A percentile compares a stretch with the other conserved stretches of the same genome.
Conservation (phyloP, 2,888 invertebrate genomes). For the Drosophila mimetica region DNA sequence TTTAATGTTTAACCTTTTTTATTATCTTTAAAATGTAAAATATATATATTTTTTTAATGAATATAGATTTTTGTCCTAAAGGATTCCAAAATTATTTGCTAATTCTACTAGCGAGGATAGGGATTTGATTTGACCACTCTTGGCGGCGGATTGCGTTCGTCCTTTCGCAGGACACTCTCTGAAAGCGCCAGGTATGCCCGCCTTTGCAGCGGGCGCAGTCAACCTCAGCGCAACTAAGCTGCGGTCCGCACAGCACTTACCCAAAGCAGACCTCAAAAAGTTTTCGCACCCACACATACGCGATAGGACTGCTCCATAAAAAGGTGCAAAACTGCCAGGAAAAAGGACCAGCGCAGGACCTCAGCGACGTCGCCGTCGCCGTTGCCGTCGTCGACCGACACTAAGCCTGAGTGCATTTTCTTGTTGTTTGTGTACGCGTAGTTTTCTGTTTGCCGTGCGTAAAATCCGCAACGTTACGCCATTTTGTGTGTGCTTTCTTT, state of each 20-base stretch:
- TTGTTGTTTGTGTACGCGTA: conserved; percentile 78
- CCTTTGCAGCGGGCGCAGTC: conserved; percentile 53
- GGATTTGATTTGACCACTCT: neutral
- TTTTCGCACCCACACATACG: conserved; percentile 62
- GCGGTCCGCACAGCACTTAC: conserved; percentile 77
- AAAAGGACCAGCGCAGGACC: conserved; percentile 39
- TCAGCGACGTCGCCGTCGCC: conserved; percentile 44
- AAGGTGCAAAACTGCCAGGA: conserved; percentile 70
- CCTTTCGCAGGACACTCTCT: neutral
- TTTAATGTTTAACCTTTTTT: too few relatives aligned
- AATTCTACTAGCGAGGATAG: neutral
- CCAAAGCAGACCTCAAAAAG: conserved; percentile 77
- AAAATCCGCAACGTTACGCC: conserved; percentile 79
- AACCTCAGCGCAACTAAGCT: conserved; percentile 78
- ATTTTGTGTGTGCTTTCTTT: conserved; percentile 75
- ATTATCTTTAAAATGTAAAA: too few relatives aligned
- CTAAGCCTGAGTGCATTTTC: conserved; percentile 80
- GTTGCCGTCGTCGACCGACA: conserved; percentile 54
- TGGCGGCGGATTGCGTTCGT: neutral
- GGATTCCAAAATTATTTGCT: neutral
- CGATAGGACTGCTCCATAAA: conserved; percentile 45
- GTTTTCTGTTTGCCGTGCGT: conserved; percentile 78
- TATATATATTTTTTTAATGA: too few relatives aligned
- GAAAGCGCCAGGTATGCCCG: conserved; percentile 10
- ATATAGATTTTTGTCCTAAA: too few relatives aligned